Evolutionary conservation across 23 tunicate species (phyloP).

Genomic region (Aplidium turbinatum): DNA sequence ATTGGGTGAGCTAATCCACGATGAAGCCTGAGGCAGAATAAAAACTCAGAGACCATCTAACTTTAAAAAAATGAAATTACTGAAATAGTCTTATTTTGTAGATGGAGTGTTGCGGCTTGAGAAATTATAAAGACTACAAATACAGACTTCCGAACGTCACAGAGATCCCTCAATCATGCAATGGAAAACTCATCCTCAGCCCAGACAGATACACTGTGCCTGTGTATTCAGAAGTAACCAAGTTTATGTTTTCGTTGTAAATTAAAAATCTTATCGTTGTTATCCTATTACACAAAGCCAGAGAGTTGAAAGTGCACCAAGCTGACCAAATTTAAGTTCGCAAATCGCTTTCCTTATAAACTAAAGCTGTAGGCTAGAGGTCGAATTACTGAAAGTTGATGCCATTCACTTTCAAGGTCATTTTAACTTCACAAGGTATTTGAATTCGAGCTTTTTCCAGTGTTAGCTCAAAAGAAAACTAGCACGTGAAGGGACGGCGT

Average conservation of each 20-base stretch:
- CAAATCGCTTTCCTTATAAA: neutral
- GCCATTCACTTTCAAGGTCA: too few relatives aligned
- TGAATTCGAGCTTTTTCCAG: too few relatives aligned
- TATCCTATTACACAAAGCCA: neutral
- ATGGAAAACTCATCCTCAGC: constrained; percentile 13
- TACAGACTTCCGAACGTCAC: constrained; percentile 18
- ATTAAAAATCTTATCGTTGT: neutral
- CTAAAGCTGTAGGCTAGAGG: neutral
- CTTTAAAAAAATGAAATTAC: too few relatives aligned
- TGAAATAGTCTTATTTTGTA: too few relatives aligned
- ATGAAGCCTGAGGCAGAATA: too few relatives aligned
- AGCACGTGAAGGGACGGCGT: too few relatives aligned
- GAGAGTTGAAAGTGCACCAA: neutral
- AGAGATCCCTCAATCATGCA: constrained; percentile 47
- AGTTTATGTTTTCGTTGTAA: neutral
- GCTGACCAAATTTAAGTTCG: neutral
- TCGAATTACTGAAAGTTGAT: too few relatives aligned
- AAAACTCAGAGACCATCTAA: too few relatives aligned
- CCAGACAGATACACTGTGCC: constrained; percentile 31
- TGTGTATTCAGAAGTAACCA: constrained; percentile 41
- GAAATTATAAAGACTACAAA: constrained; percentile 34
- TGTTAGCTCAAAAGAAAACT: too few relatives aligned
- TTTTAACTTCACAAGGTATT: too few relatives aligned
- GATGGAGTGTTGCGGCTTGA: constrained; percentile 75
- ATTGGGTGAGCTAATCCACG: too few relatives aligned